Percentiles rank a stretch among this genome's conserved stretches.
Conservation (phyloP, 2,113 vertebrate genomes). For the Dipodomys stephensi region DNA sequence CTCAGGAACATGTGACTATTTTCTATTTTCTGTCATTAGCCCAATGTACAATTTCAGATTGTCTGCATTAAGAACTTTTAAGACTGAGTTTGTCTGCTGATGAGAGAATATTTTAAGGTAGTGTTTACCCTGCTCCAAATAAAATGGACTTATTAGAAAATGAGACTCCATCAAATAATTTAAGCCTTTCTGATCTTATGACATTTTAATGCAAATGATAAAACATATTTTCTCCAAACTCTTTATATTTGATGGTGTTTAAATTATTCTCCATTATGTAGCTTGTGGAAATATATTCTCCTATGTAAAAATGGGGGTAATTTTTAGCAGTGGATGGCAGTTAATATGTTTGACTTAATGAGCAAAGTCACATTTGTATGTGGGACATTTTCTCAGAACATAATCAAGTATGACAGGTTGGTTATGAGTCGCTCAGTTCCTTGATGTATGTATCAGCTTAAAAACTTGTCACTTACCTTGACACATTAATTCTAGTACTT, state of each 20-base stretch:
- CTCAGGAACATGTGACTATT: not conserved
- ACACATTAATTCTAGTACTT: constrained; percentile 84
- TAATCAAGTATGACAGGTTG: constrained; percentile 84
- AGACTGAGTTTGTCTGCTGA: constrained; percentile 33
- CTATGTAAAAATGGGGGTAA: constrained; percentile 66
- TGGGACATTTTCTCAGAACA: constrained; percentile 70
- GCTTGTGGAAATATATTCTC: constrained; percentile 79
- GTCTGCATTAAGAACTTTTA: constrained; percentile 20
- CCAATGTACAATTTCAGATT: constrained; percentile 42
- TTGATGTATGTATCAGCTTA: constrained; percentile 83
- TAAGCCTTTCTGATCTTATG: constrained; percentile 68
- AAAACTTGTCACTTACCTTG: constrained; percentile 83
- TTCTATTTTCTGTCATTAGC: constrained; percentile 10
- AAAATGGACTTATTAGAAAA: constrained; percentile 36
- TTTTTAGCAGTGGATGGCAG: constrained; percentile 78
- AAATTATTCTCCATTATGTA: constrained; percentile 78
- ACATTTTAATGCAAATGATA: constrained; percentile 69
- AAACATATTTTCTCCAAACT: constrained; percentile 65
- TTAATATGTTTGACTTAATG: constrained; percentile 82
- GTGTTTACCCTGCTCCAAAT: not conserved
- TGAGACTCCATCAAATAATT: constrained; percentile 14
- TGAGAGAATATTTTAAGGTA: constrained; percentile 37
- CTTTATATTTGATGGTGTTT: constrained; percentile 75
- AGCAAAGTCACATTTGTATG: constrained; percentile 82
- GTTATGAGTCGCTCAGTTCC: constrained; percentile 80